Evolutionary conservation across 2,113 vertebrate species (phyloP).

Genomic region (Charina bottae): DNA sequence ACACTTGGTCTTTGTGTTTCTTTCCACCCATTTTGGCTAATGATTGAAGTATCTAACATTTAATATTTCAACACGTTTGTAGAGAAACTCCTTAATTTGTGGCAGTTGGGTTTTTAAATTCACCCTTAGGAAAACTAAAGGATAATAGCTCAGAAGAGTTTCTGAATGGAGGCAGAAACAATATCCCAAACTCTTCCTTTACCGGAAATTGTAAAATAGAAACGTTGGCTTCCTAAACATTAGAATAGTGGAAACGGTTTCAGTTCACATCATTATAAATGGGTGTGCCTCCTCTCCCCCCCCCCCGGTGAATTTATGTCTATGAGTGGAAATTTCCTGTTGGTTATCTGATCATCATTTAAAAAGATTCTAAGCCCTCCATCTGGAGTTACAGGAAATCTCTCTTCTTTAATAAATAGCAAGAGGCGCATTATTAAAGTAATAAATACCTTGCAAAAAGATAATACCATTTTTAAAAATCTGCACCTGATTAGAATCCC

Average conservation of each 20-base stretch:
- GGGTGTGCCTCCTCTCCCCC: not conserved
- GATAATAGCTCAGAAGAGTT: not conserved
- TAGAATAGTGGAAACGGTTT: slow-evolving; percentile 21
- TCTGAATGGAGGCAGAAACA: not conserved
- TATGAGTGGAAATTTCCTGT: slow-evolving; percentile 29
- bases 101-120: not conserved
- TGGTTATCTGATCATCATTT: slow-evolving; percentile 32
- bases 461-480: rapidly evolving
- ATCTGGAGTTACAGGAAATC: slow-evolving; percentile 16
- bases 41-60: not conserved
- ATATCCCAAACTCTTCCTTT: not conserved
- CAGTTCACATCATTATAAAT: not conserved
- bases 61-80: not conserved
- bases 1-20: not conserved
- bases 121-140: not conserved
- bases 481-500: not conserved
- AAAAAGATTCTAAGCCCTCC: slow-evolving; percentile 21
- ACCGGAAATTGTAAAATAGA: not conserved
- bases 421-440: not conserved
- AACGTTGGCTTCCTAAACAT: not conserved
- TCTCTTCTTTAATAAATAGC: slow-evolving; percentile 5
- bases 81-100: not conserved
- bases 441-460: not conserved
- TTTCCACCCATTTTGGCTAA: not conserved
- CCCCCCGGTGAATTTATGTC: not conserved